A percentile compares a stretch with the other conserved stretches of the same genome.
phyloP scores from a whole-genome alignment of 2,113 vertebrate species.

The Microtus richardsoni region DNA sequence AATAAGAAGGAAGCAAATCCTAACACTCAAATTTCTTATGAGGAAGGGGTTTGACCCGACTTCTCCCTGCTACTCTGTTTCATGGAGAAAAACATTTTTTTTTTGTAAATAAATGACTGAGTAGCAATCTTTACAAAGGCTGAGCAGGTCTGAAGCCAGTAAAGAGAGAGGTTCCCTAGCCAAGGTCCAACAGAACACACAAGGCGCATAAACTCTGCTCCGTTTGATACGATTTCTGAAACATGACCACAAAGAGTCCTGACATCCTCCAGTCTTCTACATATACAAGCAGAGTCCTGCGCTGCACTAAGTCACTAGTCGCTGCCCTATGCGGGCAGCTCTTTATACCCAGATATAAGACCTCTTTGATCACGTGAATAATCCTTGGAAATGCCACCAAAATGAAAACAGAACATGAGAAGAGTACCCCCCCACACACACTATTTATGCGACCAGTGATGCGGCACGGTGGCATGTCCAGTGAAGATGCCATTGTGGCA shows the following conservation, averaged over 20 bases:
- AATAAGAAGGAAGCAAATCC: constrained; percentile 51
- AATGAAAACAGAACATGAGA: constrained; percentile 42
- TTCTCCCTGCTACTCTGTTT: neutral
- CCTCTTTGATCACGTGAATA: neutral
- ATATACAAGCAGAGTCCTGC: neutral
- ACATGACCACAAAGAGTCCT: neutral
- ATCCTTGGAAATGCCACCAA: constrained; percentile 56
- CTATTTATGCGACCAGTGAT: constrained; percentile 28
- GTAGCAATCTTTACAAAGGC: neutral
- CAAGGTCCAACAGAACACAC: neutral
- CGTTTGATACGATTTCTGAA: neutral
- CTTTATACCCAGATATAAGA: neutral
- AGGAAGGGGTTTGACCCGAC: neutral
- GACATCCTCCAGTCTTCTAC: rapidly evolving
- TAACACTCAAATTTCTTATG: constrained; percentile 44
- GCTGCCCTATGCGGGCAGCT: neutral
- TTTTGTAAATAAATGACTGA: constrained; percentile 39
- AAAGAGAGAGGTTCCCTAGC: neutral
- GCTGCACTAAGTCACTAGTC: neutral
- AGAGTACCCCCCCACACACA: neutral
- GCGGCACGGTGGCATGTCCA: neutral
- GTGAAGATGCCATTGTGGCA: neutral
- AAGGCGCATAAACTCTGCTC: neutral
- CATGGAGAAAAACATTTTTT: neutral
- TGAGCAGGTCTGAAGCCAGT: neutral